Conservation (phyloP, 64 coral and sea anemone species). For the Pocillopora damicornis region DNA sequence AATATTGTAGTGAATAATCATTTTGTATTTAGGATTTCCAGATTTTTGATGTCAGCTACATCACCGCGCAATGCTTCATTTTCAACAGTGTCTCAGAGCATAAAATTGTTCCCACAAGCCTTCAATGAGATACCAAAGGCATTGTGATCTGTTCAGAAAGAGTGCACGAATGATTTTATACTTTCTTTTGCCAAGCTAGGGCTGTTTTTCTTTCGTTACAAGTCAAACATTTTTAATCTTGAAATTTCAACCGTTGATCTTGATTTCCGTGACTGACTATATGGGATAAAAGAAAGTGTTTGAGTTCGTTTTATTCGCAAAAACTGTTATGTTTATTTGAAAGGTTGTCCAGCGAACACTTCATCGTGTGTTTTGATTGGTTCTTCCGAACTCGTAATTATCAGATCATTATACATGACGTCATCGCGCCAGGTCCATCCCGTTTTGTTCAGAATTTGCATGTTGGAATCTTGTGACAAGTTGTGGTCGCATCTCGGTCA, state of each 20-base stretch:
- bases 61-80: too few relatives aligned
- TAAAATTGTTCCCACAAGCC: too few relatives aligned
- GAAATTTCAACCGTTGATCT: neutral
- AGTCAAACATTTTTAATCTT: neutral
- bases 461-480: slow-evolving; percentile 42
- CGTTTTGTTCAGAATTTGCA: slow-evolving; percentile 35
- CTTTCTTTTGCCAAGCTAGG: too few relatives aligned
- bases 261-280: neutral
- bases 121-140: too few relatives aligned
- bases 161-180: too few relatives aligned
- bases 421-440: slow-evolving; percentile 23
- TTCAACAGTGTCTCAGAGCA: too few relatives aligned
- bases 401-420: slow-evolving; percentile 37
- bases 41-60: neutral
- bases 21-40: neutral
- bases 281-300: neutral
- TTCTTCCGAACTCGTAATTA: neutral
- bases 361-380: slow-evolving; percentile 19
- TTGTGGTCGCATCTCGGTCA: neutral
- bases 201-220: neutral
- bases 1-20: slow-evolving; percentile 1
- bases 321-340: slow-evolving; percentile 1
- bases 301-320: neutral
- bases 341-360: neutral
- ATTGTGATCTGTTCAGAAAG: too few relatives aligned